A percentile compares a stretch with the other conserved stretches of the same genome.
Conservation (phyloP, 2,888 invertebrate species). For the Tortricodes alternella region DNA sequence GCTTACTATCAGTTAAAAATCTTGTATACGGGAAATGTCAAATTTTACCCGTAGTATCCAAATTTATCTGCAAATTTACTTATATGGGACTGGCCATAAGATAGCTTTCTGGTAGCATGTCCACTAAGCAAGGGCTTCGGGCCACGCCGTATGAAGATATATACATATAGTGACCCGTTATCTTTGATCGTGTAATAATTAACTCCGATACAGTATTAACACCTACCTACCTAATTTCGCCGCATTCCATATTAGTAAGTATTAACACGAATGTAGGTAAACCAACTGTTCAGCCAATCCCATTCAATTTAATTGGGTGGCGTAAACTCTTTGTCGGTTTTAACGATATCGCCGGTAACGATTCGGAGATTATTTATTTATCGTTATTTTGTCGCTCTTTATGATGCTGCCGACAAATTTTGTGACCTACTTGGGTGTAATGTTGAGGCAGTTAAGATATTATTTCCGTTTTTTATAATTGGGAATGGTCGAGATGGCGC, state of each 20-base stretch:
- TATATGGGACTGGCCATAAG: no score
- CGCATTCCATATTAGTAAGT: conserved; percentile 10
- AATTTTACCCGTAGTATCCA: no score
- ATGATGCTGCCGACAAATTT: conserved; percentile 1
- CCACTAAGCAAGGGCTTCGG: no score
- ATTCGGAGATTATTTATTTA: conserved; percentile 1
- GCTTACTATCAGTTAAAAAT: no score
- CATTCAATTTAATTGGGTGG: conserved; percentile 49
- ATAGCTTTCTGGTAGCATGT: no score
- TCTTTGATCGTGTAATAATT: background rate
- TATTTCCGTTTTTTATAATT: background rate
- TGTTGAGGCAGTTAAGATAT: background rate
- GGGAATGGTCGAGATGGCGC: background rate
- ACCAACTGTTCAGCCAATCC: conserved; percentile 32
- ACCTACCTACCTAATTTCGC: no score
- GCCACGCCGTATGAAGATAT: no score
- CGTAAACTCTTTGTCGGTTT: conserved; percentile 41
- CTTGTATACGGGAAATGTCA: no score
- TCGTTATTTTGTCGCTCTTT: conserved; percentile 3
- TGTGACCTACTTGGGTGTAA: conserved; percentile 2
- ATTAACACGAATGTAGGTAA: conserved; percentile 29
- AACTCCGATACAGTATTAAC: background rate
- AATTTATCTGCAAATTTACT: no score
- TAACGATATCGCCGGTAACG: background rate
- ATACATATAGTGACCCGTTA: background rate